phyloP scores from a whole-genome alignment of 1,140 invertebrate species.

The Aphis craccivora region DNA sequence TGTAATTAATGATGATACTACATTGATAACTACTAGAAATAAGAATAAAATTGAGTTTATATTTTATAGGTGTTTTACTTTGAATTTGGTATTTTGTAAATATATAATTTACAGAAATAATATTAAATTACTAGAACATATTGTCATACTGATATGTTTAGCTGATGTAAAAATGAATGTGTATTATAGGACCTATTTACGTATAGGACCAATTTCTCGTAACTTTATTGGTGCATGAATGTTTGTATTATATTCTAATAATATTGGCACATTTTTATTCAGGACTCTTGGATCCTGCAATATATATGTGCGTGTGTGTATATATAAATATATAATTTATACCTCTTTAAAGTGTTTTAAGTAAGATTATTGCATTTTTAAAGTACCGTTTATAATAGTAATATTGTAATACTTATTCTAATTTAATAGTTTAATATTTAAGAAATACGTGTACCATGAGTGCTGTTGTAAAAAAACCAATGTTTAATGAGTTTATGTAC shows the following conservation, averaged over 20 bases:
- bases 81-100: not conserved
- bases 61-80: not conserved
- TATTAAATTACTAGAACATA: not conserved
- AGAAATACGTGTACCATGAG: too few relatives aligned
- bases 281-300: too few relatives aligned
- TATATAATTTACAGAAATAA: not conserved
- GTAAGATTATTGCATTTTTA: not conserved
- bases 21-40: not conserved
- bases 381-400: not conserved
- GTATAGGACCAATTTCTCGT: not conserved
- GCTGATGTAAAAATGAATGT: not conserved
- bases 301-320: too few relatives aligned
- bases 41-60: not conserved
- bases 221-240: too few relatives aligned
- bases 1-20: not conserved
- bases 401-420: not conserved
- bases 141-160: not conserved
- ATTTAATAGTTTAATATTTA: not conserved
- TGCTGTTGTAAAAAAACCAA: too few relatives aligned
- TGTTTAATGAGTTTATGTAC: not conserved
- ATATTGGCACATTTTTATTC: not conserved
- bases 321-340: too few relatives aligned
- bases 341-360: not conserved
- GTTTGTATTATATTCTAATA: not conserved
- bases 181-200: too few relatives aligned